Conservation (phyloP, 2,113 vertebrate species). For the Caretta caretta region DNA sequence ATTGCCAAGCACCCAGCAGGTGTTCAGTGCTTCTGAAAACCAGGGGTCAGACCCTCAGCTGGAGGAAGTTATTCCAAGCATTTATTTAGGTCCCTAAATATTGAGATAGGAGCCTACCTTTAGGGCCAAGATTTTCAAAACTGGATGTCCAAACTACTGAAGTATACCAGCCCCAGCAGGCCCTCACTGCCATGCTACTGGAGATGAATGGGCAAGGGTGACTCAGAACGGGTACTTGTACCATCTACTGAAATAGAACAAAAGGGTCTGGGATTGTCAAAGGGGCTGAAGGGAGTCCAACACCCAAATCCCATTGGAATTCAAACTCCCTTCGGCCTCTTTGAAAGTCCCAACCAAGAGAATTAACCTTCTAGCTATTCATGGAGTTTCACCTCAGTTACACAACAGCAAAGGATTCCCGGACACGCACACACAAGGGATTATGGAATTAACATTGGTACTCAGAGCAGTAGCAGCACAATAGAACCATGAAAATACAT, state of each 20-base stretch:
- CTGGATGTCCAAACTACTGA: background rate
- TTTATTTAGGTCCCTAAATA: background rate
- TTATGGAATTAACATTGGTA: background rate
- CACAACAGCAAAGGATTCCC: background rate
- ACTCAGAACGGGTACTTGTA: background rate
- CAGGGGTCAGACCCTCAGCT: background rate
- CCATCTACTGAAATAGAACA: background rate
- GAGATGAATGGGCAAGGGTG: background rate
- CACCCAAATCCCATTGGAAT: background rate
- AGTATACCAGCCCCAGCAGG: background rate
- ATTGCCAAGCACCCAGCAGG: too few species aligned
- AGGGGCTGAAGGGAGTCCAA: background rate
- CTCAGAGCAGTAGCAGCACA: background rate
- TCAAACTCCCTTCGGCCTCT: background rate
- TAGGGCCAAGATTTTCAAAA: background rate
- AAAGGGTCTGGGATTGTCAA: background rate
- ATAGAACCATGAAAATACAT: background rate
- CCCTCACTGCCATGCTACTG: background rate
- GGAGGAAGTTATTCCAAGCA: background rate
- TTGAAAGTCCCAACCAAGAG: accelerated
- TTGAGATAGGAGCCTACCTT: background rate
- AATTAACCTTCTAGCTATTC: background rate
- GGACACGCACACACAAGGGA: accelerated
- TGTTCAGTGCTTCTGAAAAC: background rate
- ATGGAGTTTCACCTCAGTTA: accelerated